Conservation (phyloP, 2,888 invertebrate genomes). For the Mantis religiosa region DNA sequence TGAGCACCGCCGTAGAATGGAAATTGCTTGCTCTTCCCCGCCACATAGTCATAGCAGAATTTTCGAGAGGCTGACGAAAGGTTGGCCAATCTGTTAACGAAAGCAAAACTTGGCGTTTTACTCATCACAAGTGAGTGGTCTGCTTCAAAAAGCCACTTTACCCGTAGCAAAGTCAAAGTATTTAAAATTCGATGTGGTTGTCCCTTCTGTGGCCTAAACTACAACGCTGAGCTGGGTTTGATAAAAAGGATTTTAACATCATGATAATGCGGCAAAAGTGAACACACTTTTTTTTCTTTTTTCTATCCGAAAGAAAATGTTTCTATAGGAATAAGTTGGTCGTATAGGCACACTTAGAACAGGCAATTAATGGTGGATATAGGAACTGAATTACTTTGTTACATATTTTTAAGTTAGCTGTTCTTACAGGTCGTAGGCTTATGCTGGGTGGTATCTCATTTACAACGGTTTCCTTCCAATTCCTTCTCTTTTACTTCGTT, state of each 20-base stretch:
- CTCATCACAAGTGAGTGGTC: neutral
- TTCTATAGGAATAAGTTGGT: neutral
- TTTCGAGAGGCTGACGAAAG: neutral
- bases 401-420: too few relatives aligned
- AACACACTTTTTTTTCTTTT: too few relatives aligned
- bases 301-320: neutral
- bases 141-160: neutral
- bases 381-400: too few relatives aligned
- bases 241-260: neutral
- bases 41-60: neutral
- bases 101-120: neutral
- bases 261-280: neutral
- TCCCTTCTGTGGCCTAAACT: neutral
- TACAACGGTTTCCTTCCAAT: too few relatives aligned
- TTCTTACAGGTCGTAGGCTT: too few relatives aligned
- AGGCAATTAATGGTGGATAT: neutral
- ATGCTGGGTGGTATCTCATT: too few relatives aligned
- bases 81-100: neutral
- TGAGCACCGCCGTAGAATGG: neutral
- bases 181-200: neutral
- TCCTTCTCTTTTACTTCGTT: too few relatives aligned
- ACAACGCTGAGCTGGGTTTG: neutral
- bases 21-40: neutral
- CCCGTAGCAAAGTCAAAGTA: neutral
- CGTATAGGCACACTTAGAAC: neutral